These are phyloP conservation scores for Pipra filicauda DNA, from an alignment of 2,113 vertebrate species.

Conservation along the genomic window DNA sequence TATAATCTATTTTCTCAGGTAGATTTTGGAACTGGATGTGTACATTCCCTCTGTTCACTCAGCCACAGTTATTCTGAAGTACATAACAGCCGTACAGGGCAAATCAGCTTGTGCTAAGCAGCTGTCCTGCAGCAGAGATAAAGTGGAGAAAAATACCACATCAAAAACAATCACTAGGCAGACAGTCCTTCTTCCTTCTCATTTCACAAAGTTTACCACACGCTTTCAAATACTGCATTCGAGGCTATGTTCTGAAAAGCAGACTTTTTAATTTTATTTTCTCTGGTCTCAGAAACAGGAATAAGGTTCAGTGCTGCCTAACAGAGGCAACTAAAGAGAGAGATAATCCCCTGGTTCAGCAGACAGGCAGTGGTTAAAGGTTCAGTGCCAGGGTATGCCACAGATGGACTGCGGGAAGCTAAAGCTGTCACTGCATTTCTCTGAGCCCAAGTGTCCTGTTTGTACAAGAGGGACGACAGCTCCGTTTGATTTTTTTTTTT, in stretches of 20 bases:
- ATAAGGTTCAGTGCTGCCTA: background rate
- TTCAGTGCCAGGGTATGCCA: background rate
- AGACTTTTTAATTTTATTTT: background rate
- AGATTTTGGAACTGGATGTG: background rate
- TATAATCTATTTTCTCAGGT: background rate
- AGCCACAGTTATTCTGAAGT: background rate
- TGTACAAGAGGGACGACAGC: background rate
- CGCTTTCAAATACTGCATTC: background rate
- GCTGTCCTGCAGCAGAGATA: background rate
- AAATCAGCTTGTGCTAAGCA: constrained; percentile 40
- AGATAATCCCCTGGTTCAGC: background rate
- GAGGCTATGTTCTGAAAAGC: background rate
- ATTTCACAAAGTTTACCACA: background rate
- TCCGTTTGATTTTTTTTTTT: background rate
- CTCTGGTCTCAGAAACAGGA: background rate
- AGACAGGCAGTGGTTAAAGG: background rate
- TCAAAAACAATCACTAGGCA: background rate
- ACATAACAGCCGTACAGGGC: rapidly evolving
- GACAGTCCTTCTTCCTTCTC: background rate
- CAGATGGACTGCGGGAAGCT: background rate
- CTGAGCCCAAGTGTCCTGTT: background rate
- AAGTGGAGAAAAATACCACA: background rate
- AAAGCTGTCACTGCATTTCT: background rate
- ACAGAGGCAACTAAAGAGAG: background rate
- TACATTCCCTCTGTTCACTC: background rate